Percentiles rank a stretch among this genome's conserved stretches.
These are phyloP conservation scores for Trachymyrmex cornetzi DNA, from an alignment of 1,140 invertebrate genomes.

Conservation along the genomic window DNA sequence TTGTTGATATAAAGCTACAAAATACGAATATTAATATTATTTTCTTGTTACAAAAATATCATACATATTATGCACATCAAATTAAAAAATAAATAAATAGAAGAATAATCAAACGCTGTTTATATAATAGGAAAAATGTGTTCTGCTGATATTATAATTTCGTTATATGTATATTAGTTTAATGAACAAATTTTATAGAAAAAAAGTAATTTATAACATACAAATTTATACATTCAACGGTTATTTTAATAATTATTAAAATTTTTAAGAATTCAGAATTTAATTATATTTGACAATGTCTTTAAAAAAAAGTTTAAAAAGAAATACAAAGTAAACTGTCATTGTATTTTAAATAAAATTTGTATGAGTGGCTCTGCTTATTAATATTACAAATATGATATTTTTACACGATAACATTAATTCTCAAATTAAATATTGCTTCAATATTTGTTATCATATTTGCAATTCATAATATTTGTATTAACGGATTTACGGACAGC, in stretches of 20 bases:
- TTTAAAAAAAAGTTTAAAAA: not conserved
- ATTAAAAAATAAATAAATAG: not conserved
- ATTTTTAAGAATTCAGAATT: not conserved
- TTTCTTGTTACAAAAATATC: not conserved
- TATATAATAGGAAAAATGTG: not conserved
- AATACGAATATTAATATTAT: conserved; percentile 6
- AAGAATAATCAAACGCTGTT: not conserved
- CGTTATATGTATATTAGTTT: not conserved
- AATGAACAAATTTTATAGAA: not conserved
- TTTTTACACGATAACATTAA: conserved; percentile 8
- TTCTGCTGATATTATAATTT: not conserved
- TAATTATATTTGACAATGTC: not conserved
- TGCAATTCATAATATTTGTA: not conserved
- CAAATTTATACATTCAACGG: not conserved
- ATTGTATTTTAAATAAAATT: conserved; percentile 16
- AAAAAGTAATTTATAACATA: not conserved
- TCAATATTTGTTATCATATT: not conserved
- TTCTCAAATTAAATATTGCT: conserved; percentile 14
- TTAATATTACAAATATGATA: conserved; percentile 8
- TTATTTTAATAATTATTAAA: conserved; percentile 13
- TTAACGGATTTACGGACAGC: not conserved
- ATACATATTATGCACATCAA: not conserved
- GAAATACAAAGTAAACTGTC: not conserved
- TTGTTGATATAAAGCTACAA: not conserved
- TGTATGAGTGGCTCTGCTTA: not conserved